phyloP scores from a whole-genome alignment of 1,140 invertebrate species.

The Lysiphlebus fabarum region DNA sequence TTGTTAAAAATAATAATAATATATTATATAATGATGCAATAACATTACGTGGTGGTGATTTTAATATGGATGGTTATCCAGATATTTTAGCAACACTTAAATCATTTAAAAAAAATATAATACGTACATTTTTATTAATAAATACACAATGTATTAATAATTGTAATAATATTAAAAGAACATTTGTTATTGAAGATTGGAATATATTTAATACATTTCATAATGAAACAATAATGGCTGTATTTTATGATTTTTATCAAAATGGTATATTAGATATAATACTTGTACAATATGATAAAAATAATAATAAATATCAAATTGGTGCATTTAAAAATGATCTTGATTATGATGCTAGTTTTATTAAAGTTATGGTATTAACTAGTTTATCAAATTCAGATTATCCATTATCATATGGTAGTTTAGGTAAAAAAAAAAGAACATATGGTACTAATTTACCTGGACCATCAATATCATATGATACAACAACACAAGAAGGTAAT shows the following conservation, averaged over 20 bases:
- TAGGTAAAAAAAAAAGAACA: constrained; percentile 73
- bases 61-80: constrained; percentile 94
- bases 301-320: constrained; percentile 57
- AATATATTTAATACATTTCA: constrained; percentile 66
- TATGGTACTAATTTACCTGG: constrained; percentile 88
- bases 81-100: constrained; percentile 80
- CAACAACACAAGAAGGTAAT: constrained; percentile 78
- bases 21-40: constrained; percentile 66
- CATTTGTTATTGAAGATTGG: constrained; percentile 70
- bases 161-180: constrained; percentile 65
- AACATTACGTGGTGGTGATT: constrained; percentile 84
- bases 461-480: constrained; percentile 81
- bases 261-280: constrained; percentile 79
- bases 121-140: constrained; percentile 71
- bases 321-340: constrained; percentile 82
- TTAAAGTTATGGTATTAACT: constrained; percentile 91
- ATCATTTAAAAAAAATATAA: constrained; percentile 54
- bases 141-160: constrained; percentile 66
- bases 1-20: constrained; percentile 56
- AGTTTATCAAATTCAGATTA: constrained; percentile 72
- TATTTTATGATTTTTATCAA: constrained; percentile 91
- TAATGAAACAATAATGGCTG: constrained; percentile 73
- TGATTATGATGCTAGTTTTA: constrained; percentile 91
- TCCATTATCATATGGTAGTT: constrained; percentile 64
- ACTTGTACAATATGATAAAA: constrained; percentile 64